Evolutionary conservation across 2,797 vertebrate species (phyloP), one percentile per base, ranked within the genome.

Genomic region (Microctenopoma lineatum): DNA sequence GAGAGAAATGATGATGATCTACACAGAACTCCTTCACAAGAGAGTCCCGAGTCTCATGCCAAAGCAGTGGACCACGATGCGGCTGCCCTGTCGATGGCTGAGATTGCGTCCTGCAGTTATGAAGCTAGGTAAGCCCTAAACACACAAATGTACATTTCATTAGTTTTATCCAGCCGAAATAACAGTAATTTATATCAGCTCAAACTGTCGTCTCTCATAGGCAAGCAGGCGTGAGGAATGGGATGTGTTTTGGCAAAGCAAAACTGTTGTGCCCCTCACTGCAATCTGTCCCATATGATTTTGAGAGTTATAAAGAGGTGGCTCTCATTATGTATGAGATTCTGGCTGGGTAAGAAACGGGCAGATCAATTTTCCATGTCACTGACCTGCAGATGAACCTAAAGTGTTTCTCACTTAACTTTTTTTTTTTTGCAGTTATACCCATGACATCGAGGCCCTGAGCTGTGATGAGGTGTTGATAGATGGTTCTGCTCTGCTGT

Each of bases 61-160:
- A 97, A 95, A 66, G 93, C 95, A 76, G 59, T 92, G 46, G 93
- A 95, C 74, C 88, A 87, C 1, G 65, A 95, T 58, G 74, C 84
- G 52, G 76, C 92, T 63, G 70, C 94, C 60, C 92, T 96, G 45
- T 99, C 98, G 44, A 97, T 96, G 95, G 98, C 98, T 79, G 98
- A 99, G 93, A 98, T 99, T 73, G 98, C 98, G 46, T 99, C 98
- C 58, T 99, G 98, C 85, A 99, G 97, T 91, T 99, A 99, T 38
- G 97, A 98, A 90, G 98, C 98, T 73, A 96, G 98, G 98, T 99
- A 92, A 64, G 25, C 47, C 10, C 2, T 15, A n/a, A 44, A 25
- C 15, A 44, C 41, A 27, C 41, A 21, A 21, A 16, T 44, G 15
- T 44, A 7, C 7, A 6, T 16, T 15, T 44, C 15, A 44, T 44